Conservation (phyloP, 2,888 invertebrate genomes). For the Eumacrocentrus americanus region DNA sequence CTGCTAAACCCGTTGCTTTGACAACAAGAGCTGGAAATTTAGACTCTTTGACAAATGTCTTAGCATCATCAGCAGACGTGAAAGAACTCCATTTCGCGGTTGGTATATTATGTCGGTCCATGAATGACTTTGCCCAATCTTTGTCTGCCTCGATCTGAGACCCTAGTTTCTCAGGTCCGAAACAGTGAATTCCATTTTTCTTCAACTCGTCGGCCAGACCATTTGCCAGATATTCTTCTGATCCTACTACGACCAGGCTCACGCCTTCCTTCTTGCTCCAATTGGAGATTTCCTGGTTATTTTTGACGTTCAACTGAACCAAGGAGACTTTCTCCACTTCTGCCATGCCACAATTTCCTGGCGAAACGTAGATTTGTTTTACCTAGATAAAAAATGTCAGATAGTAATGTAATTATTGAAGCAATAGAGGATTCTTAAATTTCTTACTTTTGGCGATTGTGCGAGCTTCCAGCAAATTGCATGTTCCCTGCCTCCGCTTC, state of each 20-base stretch:
- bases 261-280: conserved; percentile 78
- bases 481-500: conserved; percentile 94
- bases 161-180: conserved; percentile 84
- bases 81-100: conserved; percentile 89
- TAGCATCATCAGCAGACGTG: conserved; percentile 75
- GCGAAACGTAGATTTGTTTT: conserved; percentile 77
- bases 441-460: no score
- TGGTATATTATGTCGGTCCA: conserved; percentile 87
- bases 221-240: conserved; percentile 90
- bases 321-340: conserved; percentile 73
- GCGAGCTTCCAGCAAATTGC: conserved; percentile 93
- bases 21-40: conserved; percentile 84
- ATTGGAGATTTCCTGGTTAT: conserved; percentile 73
- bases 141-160: conserved; percentile 92
- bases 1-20: conserved; percentile 95
- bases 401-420: no score
- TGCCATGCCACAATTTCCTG: conserved; percentile 88
- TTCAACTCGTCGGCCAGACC: conserved; percentile 82
- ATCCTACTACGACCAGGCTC: conserved; percentile 85
- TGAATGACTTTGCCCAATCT: conserved; percentile 92
- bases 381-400: no score
- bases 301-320: conserved; percentile 70
- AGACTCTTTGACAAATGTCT: conserved; percentile 78
- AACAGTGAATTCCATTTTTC: conserved; percentile 74
- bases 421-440: no score